Evolutionary conservation across 1,140 invertebrate genomes (phyloP), one percentile per base, ranked within the genome.

Genomic region (Batillaria attramentaria): DNA sequence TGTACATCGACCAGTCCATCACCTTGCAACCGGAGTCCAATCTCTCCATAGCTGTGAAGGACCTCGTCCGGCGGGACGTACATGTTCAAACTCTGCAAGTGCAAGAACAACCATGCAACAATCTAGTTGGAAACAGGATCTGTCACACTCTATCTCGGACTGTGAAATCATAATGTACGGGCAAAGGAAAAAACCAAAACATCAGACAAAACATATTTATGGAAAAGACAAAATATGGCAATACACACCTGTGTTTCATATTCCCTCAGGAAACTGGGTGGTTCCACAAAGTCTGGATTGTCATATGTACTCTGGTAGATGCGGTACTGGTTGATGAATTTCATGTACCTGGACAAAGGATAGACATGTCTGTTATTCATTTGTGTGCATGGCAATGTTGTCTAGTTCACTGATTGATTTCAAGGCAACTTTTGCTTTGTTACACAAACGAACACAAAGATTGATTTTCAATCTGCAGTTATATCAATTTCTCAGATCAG

Each of bases 31-130:
- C 57, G 84, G 78, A 87, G 77, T 74, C 84, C 84, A 20, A 87
- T 79, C 69, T 89, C 87, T 16, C 85, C 85, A 33, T 84, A 68
- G 60, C 84, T 84, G 13, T 83, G 82, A 33, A 86, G 81, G 28
- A 81, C 74, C 75, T 88, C 87, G 82, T 89, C 87, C 28, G 86
- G 87, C 18, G 87, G 86, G 54, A 89, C 86, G 65, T 86, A 89
- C 87, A 89, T 87, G 74, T 87, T 86, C 76, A 89, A 65, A 54
- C 85, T 87, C 87, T 89, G 83, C 16, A 76, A 78, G n/a, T 13
- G 35, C 70, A 72, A 66, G 6, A n/a, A n/a, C n/a, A n/a, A n/a
- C n/a, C n/a, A n/a, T n/a, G n/a, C n/a, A n/a, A n/a, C n/a, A n/a
- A n/a, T n/a, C n/a, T n/a, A n/a, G n/a, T n/a, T n/a, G n/a, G n/a